Base-by-base conservation (phyloP, 2,888 invertebrate species). In the Formica aserva region DNA sequence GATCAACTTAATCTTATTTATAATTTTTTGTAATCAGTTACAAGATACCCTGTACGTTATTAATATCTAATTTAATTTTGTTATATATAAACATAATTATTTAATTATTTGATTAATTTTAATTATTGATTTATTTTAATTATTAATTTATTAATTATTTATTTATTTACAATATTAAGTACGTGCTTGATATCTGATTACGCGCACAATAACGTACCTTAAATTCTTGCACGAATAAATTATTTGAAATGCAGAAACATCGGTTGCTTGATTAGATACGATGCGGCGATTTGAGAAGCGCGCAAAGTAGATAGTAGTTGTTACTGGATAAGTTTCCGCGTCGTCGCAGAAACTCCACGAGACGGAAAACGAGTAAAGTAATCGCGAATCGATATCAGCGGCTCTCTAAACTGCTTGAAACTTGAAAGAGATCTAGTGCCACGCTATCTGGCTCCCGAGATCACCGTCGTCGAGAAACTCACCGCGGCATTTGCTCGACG, bases 291-390 rank as follows among this genome's bases (percentile, higher is more conserved):
- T 80, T 60, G 60, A 35, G 45, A 62, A 80, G 72, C 35, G 72
- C 78, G 72, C 29, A 80, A 72, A 80, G 78, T 78, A 35, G 78
- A 78, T 71, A 45, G 71, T 18, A 45, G 72, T 80, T 80, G 78
- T 62, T 72, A 72, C 60, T 35, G 71, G 22, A 35, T 1, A 80
- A 80, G 78, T 80, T 80, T 80, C 78, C 72, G 78, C 57, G 69
- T 77, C 69, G 77, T 67, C 69, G 77, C 35, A 60, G 35, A 9
- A 78, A 78, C 78, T 78, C 57, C 26, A 45, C 71, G 71, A 45
- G 45, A 80, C 78, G 72, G 60, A 78, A 78, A 78, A 78, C 77
- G 69, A 72, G 78, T 80, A 80, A 80, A 72, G 78, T 80, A 80
- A 80, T 80, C 72, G 78, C 45, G 60, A 80, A 72, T 80, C 78